phyloP scores from a whole-genome alignment of 2,797 vertebrate species.

The Peromyscus aztecus region DNA sequence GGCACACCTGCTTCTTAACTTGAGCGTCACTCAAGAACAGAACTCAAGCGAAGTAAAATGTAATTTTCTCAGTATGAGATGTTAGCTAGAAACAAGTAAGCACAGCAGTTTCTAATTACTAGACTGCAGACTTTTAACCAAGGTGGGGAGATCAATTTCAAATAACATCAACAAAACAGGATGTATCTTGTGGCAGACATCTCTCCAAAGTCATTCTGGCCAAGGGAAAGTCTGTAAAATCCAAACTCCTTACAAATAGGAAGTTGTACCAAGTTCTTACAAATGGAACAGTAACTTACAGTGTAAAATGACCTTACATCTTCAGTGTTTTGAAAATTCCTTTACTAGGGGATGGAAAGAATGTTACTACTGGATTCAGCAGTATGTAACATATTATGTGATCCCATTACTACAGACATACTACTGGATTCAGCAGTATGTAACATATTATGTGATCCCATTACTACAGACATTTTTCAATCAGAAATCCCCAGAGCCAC shows the following conservation, averaged over 20 bases:
- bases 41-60: slow-evolving; percentile 75
- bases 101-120: slow-evolving; percentile 73
- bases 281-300: background rate
- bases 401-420: background rate
- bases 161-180: slow-evolving; percentile 73
- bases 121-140: slow-evolving; percentile 66
- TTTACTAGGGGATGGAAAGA: background rate
- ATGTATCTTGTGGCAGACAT: slow-evolving; percentile 24
- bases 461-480: background rate
- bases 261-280: background rate
- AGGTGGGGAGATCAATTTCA: slow-evolving; percentile 69
- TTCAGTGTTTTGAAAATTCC: background rate
- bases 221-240: slow-evolving; percentile 62
- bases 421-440: background rate
- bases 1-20: slow-evolving; percentile 77
- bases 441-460: background rate
- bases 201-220: slow-evolving; percentile 43
- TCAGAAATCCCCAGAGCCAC: background rate
- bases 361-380: background rate
- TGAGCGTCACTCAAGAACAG: slow-evolving; percentile 70
- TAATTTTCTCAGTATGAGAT: slow-evolving; percentile 75
- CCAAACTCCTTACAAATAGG: slow-evolving; percentile 1
- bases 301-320: background rate
- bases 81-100: slow-evolving; percentile 75
- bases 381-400: background rate